phyloP scores from a whole-genome alignment of 2,113 vertebrate genomes.

The Furnarius figulus region DNA sequence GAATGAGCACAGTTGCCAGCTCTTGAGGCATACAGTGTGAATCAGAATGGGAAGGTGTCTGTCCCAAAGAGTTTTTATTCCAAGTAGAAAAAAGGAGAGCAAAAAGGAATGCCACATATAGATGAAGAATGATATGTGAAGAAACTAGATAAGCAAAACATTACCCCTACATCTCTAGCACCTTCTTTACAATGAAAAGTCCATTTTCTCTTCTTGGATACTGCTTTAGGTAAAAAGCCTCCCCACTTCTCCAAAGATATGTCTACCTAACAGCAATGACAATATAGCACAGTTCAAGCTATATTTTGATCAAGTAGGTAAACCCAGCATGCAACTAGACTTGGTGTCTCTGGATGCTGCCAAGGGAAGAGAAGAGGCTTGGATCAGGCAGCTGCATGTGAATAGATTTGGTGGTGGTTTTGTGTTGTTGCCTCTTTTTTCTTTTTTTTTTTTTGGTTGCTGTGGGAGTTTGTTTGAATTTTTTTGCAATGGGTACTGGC shows the following conservation, averaged over 20 bases:
- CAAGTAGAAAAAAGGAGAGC: background rate
- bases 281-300: background rate
- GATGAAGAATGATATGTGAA: background rate
- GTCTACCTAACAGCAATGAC: background rate
- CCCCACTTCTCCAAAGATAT: background rate
- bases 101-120: background rate
- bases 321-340: background rate
- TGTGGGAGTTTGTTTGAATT: background rate
- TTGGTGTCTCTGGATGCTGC: background rate
- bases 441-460: too few species aligned
- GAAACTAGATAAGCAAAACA: background rate
- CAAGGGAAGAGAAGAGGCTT: background rate
- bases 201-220: background rate
- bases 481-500: accelerated
- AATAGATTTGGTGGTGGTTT: background rate
- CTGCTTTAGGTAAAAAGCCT: background rate
- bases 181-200: background rate
- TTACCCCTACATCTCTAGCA: background rate
- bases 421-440: too few species aligned
- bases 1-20: background rate
- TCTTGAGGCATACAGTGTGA: background rate
- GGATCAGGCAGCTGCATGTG: background rate
- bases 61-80: background rate
- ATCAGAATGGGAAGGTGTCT: background rate
- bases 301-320: background rate